phyloP scores from a whole-genome alignment of 2,113 vertebrate species.

The Oxyura jamaicensis region DNA sequence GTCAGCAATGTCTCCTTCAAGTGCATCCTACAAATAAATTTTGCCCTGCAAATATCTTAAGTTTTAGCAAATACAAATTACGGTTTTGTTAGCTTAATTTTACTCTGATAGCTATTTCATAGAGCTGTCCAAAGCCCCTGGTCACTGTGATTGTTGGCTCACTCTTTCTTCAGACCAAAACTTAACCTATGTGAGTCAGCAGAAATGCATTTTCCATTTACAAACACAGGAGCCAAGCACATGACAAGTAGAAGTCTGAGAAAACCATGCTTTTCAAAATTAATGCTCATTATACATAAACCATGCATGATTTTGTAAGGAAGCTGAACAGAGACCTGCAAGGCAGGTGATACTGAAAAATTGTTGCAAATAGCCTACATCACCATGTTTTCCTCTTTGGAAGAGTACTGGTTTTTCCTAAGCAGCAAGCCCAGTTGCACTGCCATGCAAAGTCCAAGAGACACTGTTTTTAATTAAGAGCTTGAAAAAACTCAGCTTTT shows the following conservation, averaged over 20 bases:
- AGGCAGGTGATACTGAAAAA: not conserved
- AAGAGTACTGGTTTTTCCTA: not conserved
- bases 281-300: not conserved
- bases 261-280: not conserved
- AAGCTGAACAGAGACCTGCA: not conserved
- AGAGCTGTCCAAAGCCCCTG: not conserved
- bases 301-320: not conserved
- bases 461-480: not conserved
- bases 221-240: not conserved
- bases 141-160: not conserved
- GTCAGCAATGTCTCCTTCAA: not conserved
- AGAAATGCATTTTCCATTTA: not conserved
- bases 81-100: not conserved
- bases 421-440: not conserved
- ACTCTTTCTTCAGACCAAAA: not conserved
- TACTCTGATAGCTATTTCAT: not conserved
- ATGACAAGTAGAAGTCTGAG: not conserved
- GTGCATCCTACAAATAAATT: not conserved
- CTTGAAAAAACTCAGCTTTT: not conserved
- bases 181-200: not conserved
- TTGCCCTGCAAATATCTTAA: not conserved
- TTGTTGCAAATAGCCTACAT: not conserved
- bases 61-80: not conserved
- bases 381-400: not conserved
- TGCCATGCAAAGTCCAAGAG: not conserved